Base-by-base conservation (phyloP, 30 jellyfish, hydroid and myxozoan genomes). In the Cassiopea xamachana region DNA sequence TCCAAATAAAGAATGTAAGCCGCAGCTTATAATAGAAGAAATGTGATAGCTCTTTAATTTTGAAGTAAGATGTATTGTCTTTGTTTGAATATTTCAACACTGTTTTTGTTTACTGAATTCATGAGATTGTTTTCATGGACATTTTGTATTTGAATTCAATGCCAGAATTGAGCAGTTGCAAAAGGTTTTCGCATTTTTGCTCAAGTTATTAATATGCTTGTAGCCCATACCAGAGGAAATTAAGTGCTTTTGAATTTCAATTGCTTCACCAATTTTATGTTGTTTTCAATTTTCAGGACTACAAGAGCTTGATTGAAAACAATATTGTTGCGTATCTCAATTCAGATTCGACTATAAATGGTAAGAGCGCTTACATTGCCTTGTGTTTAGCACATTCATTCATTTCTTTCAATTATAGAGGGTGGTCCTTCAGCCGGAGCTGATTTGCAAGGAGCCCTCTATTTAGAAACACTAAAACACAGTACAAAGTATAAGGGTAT, bases 281-380 rank as follows among this genome's bases (percentile, higher is more conserved):
- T 4, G 15, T 7, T 64, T 64, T 64, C 74, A 2, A 2, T 4
- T 39, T 80, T 17, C 93, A 92, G 98, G 95, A 92, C 45, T 79
- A 92, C 89, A 84, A 90, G 12, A 67, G 83, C 27, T 7, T 92
- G 76, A 83, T 92, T 18, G 75, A 88, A 3, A 78, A 73, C 77
- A 78, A 72, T 48, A 93, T 87, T 6, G 96, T 92, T 61, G 93
- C 98, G 6, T 92, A 92, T 71, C 80, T 92, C 59, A 92, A 92
- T 77, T 48, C 86, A 14, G 98, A 92, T 79, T 14, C 80, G 1
- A 90, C 96, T 1, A 96, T 92, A 7, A 60, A 83, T 48, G 98
- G 98, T 92, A 75, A 14, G 82, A 19, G n/a, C 19, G 44, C 44
- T 51, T 43, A 7, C 10, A 13, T 47, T 1, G 7, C 60, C 84